Evolutionary conservation across 1,140 invertebrate genomes (phyloP).

Genomic region (Drosophila nigromelanica): DNA sequence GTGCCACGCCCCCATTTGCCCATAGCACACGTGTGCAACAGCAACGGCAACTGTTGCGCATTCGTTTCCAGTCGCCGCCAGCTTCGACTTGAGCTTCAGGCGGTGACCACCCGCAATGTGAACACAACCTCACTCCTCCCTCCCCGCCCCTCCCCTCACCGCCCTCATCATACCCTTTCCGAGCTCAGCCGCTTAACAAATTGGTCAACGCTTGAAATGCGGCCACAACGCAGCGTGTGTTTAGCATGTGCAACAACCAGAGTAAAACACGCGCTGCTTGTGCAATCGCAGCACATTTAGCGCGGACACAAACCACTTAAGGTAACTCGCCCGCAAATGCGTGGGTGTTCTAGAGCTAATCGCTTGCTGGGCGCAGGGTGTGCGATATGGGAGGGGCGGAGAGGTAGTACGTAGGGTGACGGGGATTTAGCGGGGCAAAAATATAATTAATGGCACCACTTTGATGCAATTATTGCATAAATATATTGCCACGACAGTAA

Average conservation of each 20-base stretch:
- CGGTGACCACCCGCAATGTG: conserved; percentile 41
- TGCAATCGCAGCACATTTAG: conserved; percentile 41
- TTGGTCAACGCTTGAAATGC: conserved; percentile 32
- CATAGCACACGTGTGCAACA: too few species aligned
- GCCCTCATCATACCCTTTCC: too few species aligned
- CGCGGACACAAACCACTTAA: conserved; percentile 48
- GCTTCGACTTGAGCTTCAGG: background rate
- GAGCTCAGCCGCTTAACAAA: conserved; percentile 12
- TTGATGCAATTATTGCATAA: conserved; percentile 80
- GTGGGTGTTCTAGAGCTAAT: conserved; percentile 22
- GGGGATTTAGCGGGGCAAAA: conserved; percentile 49
- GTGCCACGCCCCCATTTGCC: too few species aligned
- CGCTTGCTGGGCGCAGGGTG: background rate
- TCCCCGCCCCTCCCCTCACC: background rate
- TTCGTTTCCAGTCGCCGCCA: background rate
- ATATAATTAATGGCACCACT: conserved; percentile 78
- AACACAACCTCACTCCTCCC: background rate
- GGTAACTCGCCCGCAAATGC: conserved; percentile 22
- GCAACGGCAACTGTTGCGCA: background rate
- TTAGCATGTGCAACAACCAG: conserved; percentile 17
- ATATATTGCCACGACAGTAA: conserved; percentile 77
- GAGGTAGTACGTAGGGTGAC: background rate
- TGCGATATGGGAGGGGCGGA: background rate
- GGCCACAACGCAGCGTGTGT: conserved; percentile 51
- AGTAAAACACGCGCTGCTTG: conserved; percentile 35